Conservation (phyloP, 2,113 vertebrate genomes). For the Alethe diademata region DNA sequence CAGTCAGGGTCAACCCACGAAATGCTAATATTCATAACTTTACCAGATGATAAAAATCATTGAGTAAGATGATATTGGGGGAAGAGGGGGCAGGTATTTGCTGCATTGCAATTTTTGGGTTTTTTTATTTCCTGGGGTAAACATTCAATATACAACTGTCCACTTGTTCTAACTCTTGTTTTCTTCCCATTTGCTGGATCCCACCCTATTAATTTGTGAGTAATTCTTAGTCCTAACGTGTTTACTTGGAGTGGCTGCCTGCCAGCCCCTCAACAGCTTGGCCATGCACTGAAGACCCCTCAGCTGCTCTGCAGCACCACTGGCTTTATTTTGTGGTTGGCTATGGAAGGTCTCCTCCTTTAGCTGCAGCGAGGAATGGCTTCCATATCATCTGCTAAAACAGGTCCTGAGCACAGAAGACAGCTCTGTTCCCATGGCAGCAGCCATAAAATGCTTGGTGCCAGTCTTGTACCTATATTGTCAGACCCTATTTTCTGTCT, state of each 20-base stretch:
- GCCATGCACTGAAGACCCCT: not conserved
- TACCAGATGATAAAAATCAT: not conserved
- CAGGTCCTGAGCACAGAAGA: not conserved
- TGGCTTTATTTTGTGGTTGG: not conserved
- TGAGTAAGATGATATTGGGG: not conserved
- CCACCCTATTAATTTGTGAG: not conserved
- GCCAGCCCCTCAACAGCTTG: not conserved
- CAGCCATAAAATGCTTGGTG: not conserved
- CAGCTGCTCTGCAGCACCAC: not conserved
- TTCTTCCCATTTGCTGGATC: not conserved
- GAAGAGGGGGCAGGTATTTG: not conserved
- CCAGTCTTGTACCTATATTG: too few species aligned
- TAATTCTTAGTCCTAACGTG: not conserved
- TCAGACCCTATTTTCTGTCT: too few species aligned
- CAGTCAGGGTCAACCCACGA: not conserved
- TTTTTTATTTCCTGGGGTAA: not conserved
- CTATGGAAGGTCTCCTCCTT: not conserved
- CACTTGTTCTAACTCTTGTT: not conserved
- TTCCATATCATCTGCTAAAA: not conserved
- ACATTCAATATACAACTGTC: not conserved
- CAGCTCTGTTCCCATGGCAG: not conserved
- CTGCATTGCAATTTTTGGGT: not conserved
- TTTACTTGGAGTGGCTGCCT: not conserved
- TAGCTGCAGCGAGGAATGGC: not conserved
- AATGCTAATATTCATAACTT: fast-evolving